These are phyloP conservation scores for Panulirus ornatus DNA, from an alignment of 1,140 invertebrate species.

Conservation along the genomic window DNA sequence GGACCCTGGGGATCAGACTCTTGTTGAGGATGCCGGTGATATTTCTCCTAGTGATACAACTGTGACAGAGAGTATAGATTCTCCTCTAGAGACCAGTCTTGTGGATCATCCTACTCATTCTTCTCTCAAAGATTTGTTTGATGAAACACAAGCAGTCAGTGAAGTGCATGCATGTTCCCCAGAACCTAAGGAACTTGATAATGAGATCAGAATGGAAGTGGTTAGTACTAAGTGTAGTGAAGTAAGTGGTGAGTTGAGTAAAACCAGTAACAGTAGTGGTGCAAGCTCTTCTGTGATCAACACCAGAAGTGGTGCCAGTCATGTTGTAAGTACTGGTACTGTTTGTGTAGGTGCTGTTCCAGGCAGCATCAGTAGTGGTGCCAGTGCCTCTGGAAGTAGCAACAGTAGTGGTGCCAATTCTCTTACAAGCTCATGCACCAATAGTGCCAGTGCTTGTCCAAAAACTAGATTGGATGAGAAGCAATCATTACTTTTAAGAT, in stretches of 20 bases:
- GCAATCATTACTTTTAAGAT: conserved; percentile 86
- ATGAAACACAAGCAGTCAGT: conserved; percentile 22
- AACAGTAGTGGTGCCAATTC: neutral
- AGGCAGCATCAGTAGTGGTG: neutral
- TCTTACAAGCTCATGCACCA: neutral
- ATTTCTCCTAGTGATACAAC: conserved; percentile 60
- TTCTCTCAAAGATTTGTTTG: neutral
- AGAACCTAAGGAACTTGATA: conserved; percentile 28
- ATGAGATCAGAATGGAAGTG: conserved; percentile 8
- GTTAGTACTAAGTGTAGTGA: conserved; percentile 25
- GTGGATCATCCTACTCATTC: conserved; percentile 17
- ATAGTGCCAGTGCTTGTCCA: neutral
- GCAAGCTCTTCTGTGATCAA: conserved; percentile 4
- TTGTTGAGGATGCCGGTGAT: conserved; percentile 60
- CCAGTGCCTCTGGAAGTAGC: neutral
- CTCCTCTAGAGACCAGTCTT: conserved; percentile 70
- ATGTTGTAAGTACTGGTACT: conserved; percentile 18
- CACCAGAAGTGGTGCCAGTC: conserved; percentile 31
- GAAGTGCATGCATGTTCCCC: conserved; percentile 42
- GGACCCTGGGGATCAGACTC: conserved; percentile 50
- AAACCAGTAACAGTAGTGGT: conserved; percentile 70
- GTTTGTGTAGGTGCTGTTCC: neutral
- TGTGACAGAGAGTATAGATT: conserved; percentile 66
- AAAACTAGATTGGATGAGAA: conserved; percentile 72
- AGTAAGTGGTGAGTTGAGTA: conserved; percentile 73